These are phyloP conservation scores for Tetragonula clypearis DNA, from an alignment of 1,140 invertebrate genomes.

Conservation along the genomic window DNA sequence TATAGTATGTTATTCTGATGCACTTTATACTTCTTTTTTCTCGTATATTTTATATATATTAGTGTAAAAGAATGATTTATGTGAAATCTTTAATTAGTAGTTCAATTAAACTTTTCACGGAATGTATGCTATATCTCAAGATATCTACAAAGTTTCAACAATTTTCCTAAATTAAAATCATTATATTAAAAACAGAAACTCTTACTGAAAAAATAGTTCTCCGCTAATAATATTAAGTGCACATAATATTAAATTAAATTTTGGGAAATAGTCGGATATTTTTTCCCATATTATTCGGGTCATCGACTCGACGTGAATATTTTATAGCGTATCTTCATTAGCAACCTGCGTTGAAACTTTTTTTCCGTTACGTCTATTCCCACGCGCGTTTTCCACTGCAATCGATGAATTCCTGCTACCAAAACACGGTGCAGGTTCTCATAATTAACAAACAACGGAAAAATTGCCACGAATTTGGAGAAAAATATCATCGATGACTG, in stretches of 20 bases:
- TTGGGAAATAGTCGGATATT: not conserved
- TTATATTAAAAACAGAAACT: not conserved
- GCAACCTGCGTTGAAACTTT: not conserved
- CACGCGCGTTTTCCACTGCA: not conserved
- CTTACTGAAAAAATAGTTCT: not conserved
- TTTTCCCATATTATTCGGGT: not conserved
- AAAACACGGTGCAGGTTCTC: not conserved
- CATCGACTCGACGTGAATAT: not conserved
- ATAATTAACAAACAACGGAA: constrained; percentile 21
- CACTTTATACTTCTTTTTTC: too few relatives aligned
- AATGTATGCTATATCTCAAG: too few relatives aligned
- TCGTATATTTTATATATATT: too few relatives aligned
- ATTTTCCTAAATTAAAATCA: not conserved
- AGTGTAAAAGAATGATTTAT: too few relatives aligned
- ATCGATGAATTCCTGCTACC: not conserved
- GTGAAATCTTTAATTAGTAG: too few relatives aligned
- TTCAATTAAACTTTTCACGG: too few relatives aligned
- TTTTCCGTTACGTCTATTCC: constrained; percentile 5
- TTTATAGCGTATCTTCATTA: constrained; percentile 1
- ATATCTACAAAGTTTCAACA: not conserved
- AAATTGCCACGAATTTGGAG: not conserved
- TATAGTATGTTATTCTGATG: too few relatives aligned
- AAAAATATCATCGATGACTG: not conserved
- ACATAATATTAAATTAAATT: not conserved
- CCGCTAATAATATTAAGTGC: not conserved